Evolutionary conservation across 2,113 vertebrate genomes (phyloP).

Genomic region (Engystomops pustulosus): DNA sequence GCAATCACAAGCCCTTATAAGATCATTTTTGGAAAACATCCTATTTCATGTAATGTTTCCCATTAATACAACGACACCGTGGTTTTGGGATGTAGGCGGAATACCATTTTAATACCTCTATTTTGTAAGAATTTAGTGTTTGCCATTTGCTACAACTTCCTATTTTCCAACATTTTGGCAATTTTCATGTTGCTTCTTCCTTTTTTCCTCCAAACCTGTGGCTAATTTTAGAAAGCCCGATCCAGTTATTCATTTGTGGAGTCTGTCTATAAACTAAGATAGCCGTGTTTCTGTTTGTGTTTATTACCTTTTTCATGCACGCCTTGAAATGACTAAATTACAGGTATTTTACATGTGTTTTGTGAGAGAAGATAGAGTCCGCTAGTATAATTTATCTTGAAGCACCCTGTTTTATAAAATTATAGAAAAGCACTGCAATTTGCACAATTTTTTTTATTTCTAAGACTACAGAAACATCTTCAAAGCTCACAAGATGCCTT

Average conservation of each 20-base stretch:
- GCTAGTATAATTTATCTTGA: slow-evolving; percentile 92
- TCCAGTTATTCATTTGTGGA: slow-evolving; percentile 73
- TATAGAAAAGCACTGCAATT: slow-evolving; percentile 96
- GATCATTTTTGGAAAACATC: background rate
- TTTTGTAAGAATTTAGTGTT: slow-evolving; percentile 18
- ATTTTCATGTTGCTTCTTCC: slow-evolving; percentile 77
- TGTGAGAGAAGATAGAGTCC: slow-evolving; percentile 80
- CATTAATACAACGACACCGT: background rate
- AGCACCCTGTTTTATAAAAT: slow-evolving; percentile 85
- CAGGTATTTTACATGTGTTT: slow-evolving; percentile 86
- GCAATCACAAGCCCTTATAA: too few relatives aligned
- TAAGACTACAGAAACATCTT: slow-evolving; percentile 82
- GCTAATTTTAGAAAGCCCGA: slow-evolving; percentile 74
- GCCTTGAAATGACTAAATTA: slow-evolving; percentile 83
- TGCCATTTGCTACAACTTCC: slow-evolving; percentile 77
- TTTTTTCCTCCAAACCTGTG: slow-evolving; percentile 68
- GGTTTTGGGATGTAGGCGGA: background rate
- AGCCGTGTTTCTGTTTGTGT: slow-evolving; percentile 74
- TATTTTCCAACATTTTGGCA: slow-evolving; percentile 76
- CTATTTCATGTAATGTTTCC: background rate
- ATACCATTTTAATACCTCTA: background rate
- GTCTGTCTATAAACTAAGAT: slow-evolving; percentile 76
- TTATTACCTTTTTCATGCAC: slow-evolving; percentile 77
- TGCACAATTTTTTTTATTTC: slow-evolving; percentile 83
- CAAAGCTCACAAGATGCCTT: slow-evolving; percentile 87